Percentiles rank a stretch among this genome's conserved stretches.
These are phyloP conservation scores for Symphodus melops DNA, from an alignment of 2,113 vertebrate genomes.

Conservation along the genomic window DNA sequence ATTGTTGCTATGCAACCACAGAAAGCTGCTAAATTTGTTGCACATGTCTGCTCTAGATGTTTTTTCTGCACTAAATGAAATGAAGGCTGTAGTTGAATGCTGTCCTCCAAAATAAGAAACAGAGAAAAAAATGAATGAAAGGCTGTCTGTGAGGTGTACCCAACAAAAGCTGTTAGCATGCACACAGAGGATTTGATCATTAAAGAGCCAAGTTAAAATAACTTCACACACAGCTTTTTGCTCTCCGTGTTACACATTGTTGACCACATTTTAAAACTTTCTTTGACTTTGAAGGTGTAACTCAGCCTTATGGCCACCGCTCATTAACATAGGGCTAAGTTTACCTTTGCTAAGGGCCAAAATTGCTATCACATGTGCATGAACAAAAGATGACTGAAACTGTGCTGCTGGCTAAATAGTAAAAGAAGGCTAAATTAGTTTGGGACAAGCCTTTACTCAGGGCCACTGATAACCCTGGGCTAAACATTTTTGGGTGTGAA, in stretches of 20 bases:
- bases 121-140: constrained; percentile 5
- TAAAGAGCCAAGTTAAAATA: constrained; percentile 3
- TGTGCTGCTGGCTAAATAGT: constrained; percentile 24
- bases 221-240: constrained; percentile 26
- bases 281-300: constrained; percentile 3
- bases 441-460: constrained; percentile 36
- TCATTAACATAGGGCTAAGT: constrained; percentile 30
- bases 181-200: constrained; percentile 39
- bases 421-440: constrained; percentile 47
- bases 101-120: constrained; percentile 31
- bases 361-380: constrained; percentile 54
- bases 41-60: constrained; percentile 39
- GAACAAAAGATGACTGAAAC: constrained; percentile 49
- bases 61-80: constrained; percentile 43
- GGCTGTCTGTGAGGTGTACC: constrained; percentile 38
- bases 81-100: constrained; percentile 35
- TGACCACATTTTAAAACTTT: constrained; percentile 25
- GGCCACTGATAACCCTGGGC: constrained; percentile 47
- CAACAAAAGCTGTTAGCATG: constrained; percentile 16
- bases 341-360: constrained; percentile 28
- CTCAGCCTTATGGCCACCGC: constrained; percentile 19
- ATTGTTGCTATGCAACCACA: constrained; percentile 67
- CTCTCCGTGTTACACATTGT: constrained; percentile 3
- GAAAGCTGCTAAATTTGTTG: constrained; percentile 44
- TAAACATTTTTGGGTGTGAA: constrained; percentile 43